Base-by-base conservation (phyloP, 92 coral and sea anemone genomes). In the Zoanthus solanderi region DNA sequence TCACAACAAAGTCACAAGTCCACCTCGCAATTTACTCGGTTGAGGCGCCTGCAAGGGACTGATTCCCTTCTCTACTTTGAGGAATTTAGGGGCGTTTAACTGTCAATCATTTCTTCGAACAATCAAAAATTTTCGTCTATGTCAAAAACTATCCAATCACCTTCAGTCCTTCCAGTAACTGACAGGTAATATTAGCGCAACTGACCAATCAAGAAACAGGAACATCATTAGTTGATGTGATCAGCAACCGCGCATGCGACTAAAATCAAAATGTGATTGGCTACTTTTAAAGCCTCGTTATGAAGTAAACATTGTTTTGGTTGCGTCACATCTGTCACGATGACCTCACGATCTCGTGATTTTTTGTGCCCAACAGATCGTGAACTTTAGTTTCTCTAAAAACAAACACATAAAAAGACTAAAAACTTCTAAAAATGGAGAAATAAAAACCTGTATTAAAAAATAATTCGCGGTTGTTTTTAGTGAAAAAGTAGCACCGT, bases 161-260 rank as follows among this genome's bases (percentile, higher is more conserved):
- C n/a, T 58, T 58, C 65, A 58, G n/a, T 58, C 16, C 5, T 58
- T 58, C 1, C 15, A 44, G 37, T 92, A 92, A 92, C 87, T 90
- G 95, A 87, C 93, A 90, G 45, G 44, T 50, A 17, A 11, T 1
- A 28, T 78, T 45, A 52, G 63, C 15, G 42, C 29, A 48, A 69
- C 29, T 78, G 89, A 28, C 95, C 95, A 92, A 92, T 92, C n/a
- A 58, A 14, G 65, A 58, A 10, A 14, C 85, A 85, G 78, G 81
- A 77, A 53, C 58, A 44, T 53, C 30, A 13, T 23, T 58, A 0
- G 16, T 50, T 60, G 6, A 71, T 57, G 72, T 28, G 68, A 65
- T 61, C 29, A 42, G 58, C 58, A 18, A 10, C 65, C 60, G 45
- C 76, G 84, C 48, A 78, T 42, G 28, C 8, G 47, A 65, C 60